These are phyloP conservation scores for Tribolium freemani DNA, from an alignment of 2,888 invertebrate species.

Conservation along the genomic window DNA sequence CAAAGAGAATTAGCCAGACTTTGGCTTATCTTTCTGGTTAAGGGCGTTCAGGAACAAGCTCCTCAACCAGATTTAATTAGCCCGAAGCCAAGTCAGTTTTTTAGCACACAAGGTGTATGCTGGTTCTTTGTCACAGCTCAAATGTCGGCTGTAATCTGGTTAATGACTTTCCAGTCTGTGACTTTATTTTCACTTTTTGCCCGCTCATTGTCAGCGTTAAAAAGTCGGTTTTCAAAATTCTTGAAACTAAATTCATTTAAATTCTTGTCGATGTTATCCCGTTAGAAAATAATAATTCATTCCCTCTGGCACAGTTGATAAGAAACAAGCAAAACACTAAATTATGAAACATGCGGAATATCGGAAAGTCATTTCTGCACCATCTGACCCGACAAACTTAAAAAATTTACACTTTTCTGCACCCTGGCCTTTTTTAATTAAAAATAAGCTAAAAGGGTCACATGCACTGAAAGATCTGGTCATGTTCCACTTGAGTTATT, in stretches of 20 bases:
- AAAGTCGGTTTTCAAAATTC: not conserved
- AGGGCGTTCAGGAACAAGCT: not conserved
- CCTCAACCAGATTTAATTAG: not conserved
- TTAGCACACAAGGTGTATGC: not conserved
- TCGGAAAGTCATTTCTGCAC: conserved; percentile 18
- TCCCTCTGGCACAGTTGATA: not conserved
- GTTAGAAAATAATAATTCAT: not conserved
- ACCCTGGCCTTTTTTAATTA: not conserved
- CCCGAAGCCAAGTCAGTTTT: not conserved
- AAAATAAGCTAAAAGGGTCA: not conserved
- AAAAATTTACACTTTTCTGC: conserved; percentile 14
- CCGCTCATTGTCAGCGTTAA: not conserved
- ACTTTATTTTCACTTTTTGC: not conserved
- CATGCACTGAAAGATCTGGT: too few species aligned
- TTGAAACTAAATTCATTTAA: conserved; percentile 10
- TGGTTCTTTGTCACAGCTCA: not conserved
- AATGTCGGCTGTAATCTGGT: not conserved
- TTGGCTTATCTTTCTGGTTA: not conserved
- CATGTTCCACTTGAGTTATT: not conserved
- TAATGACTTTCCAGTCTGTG: not conserved
- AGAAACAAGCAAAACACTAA: conserved; percentile 17
- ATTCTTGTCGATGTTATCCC: conserved; percentile 6
- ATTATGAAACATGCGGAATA: conserved; percentile 15
- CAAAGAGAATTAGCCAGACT: conserved; percentile 4
- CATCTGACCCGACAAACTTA: conserved; percentile 14